Conservation (phyloP, 2,797 vertebrate genomes). For the Parotocinclus haroldoi region DNA sequence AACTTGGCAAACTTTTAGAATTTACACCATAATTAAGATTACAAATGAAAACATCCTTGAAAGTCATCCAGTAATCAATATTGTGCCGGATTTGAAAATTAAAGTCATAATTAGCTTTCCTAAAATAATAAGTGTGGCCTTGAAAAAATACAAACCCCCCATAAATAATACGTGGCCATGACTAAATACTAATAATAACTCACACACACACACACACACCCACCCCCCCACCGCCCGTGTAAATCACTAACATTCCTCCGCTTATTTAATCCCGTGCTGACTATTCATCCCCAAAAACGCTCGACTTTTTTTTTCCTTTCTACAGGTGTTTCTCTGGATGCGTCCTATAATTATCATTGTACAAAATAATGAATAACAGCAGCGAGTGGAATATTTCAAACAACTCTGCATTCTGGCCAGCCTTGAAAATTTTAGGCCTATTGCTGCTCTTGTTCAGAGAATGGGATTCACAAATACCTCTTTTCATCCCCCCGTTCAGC, state of each 20-base stretch:
- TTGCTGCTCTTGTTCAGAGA: conserved; percentile 9
- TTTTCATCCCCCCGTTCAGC: neutral
- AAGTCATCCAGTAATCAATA: neutral
- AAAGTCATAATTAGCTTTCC: neutral
- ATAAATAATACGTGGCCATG: neutral
- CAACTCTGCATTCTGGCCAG: conserved; percentile 12
- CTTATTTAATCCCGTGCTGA: neutral
- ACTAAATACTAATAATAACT: conserved; percentile 41
- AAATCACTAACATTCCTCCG: conserved; percentile 31
- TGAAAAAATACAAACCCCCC: conserved; percentile 9
- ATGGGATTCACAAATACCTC: neutral
- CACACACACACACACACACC: too few relatives aligned
- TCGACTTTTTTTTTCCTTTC: neutral
- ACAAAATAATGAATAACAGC: conserved; percentile 4
- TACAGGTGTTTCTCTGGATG: conserved; percentile 1
- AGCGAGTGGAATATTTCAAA: conserved; percentile 10
- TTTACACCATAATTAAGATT: too few relatives aligned
- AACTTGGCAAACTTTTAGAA: too few relatives aligned
- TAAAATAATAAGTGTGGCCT: conserved; percentile 14
- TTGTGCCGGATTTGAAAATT: neutral
- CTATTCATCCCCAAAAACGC: conserved; percentile 13
- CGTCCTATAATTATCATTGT: conserved; percentile 2
- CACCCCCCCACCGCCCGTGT: too few relatives aligned
- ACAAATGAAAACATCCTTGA: neutral
- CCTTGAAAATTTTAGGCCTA: neutral